Percentiles rank a stretch among this genome's conserved stretches.
phyloP scores from a whole-genome alignment of 2,113 vertebrate species.

The Sus scrofa region DNA sequence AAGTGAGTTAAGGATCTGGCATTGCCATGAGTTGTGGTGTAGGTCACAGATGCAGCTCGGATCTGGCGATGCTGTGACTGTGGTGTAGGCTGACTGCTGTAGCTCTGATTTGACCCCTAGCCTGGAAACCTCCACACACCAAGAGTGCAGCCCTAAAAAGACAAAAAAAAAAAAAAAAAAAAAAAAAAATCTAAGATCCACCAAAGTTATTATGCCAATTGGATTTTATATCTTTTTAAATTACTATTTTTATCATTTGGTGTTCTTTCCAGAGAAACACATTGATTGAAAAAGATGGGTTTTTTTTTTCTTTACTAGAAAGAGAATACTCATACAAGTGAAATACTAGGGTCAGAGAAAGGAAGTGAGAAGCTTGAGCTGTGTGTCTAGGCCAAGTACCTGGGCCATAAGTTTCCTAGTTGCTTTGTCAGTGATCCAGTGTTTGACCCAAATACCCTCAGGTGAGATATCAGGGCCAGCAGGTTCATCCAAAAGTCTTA shows the following conservation, averaged over 20 bases:
- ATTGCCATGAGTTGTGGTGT: no score
- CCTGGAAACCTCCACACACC: no score
- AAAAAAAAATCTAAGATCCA: not conserved
- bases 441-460: slow-evolving; percentile 66
- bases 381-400: slow-evolving; percentile 55
- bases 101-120: no score
- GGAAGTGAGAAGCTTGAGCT: slow-evolving; percentile 60
- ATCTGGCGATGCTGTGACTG: no score
- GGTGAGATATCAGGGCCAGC: slow-evolving; percentile 25
- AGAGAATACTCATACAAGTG: slow-evolving; percentile 33
- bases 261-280: accelerated
- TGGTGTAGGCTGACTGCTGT: no score
- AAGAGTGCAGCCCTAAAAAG: no score
- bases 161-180: no score
- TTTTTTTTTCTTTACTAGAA: slow-evolving; percentile 63
- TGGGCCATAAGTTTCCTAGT: slow-evolving; percentile 57
- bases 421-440: slow-evolving; percentile 64
- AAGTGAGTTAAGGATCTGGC: no score
- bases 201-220: not conserved
- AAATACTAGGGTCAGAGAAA: slow-evolving; percentile 75
- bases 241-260: not conserved
- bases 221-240: slow-evolving; percentile 6
- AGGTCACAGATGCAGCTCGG: no score
- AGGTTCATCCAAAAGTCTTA: slow-evolving; percentile 66
- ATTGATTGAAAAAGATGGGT: slow-evolving; percentile 68